Evolutionary conservation across 2,888 invertebrate genomes (phyloP), one percentile per base, ranked within the genome.

Genomic region (Drosophila emarginata): DNA sequence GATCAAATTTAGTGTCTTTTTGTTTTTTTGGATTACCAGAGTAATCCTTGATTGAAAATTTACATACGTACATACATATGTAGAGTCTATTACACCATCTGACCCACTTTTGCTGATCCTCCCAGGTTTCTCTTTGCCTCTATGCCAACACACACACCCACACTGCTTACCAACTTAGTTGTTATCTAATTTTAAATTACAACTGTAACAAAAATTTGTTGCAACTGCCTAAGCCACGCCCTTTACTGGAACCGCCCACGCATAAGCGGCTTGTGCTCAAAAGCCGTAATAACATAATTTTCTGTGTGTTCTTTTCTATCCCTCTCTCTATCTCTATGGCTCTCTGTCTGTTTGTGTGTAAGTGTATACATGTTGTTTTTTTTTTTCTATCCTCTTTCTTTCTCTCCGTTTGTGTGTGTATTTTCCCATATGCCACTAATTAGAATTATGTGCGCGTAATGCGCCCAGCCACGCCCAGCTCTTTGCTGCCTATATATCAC

Each of bases 261-360:
- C 83, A 77, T 82, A 76, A 64, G 76, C 76, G 56, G 67, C 72
- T 74, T 74, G 69, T 71, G 68, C 74, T 82, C 79, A 81, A 82
- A 84, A 82, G 76, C 78, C 77, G 79, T 84, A 84, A 80, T 84
- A 80, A 81, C 79, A 79, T 80, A 84, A 81, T 76, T 79, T 70
- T 54, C 32, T 54, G 32, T 54, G 54, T 54, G 18, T 36, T 58
- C 57, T 39, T 12, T 54, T 32, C 18, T 54, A 15, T 28, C 11
- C 21, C 57, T 39, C 50, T 51, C 32, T 28, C 39, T 14, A 21
- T 21, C 32, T 32, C 32, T 32, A 32, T 32, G 32, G 1, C 32
- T 32, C 32, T 32, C 32, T 32, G 32, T 32, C 32, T 11, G 9
- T 32, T 32, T 9, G 32, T 32, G 32, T 32, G 32, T 32, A 2